Base-by-base conservation (phyloP, 30 jellyfish, hydroid and myxozoan genomes). In the Turritopsis dohrnii region DNA sequence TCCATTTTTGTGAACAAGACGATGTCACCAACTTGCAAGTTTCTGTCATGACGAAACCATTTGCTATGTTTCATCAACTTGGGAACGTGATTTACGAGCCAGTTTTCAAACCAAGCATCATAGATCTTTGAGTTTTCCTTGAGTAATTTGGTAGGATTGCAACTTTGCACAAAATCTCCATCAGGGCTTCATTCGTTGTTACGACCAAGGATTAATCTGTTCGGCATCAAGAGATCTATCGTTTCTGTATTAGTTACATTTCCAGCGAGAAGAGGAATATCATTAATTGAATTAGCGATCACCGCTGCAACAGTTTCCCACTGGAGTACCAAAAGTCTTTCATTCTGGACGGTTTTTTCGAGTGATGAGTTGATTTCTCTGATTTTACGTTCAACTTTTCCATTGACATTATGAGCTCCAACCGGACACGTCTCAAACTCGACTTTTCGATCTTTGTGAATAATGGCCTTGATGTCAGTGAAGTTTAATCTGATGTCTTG, bases 341-440 rank as follows among this genome's bases (percentile, higher is more conserved):
- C 4, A 21, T 69, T 69, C 1, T 0, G 1, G 17, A 69, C 5
- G 0, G 4, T 1, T 1, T 69, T 69, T 19, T 69, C 77, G 0
- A 69, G 0, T 0, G 77, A 69, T 19, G 0, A 9, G 19, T 69
- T 69, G 77, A 69, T 1, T 69, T 69, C 77, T 1, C 0, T 0
- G 0, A 77, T 77, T 52, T 77, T 77, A 7, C 85, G 8, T 71
- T 77, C 85, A 0, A 77, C 85, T 77, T 77, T 77, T 52, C 85
- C 85, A 1, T 77, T 23, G 0, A 77, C 0, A 52, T 31, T 77
- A 22, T 77, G 85, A 5, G 1, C 85, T 1, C 69, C 74, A 1
- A 77, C 85, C 5, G 85, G 85, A 71, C 85, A 77, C 0, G 69
- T 23, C 28, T 77, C 80, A 52, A 77, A 26, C 1, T 77, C 76